Evolutionary conservation across 53 echinoderm and acorn worm species (phyloP).

Genomic region (Holothuria scabra): DNA sequence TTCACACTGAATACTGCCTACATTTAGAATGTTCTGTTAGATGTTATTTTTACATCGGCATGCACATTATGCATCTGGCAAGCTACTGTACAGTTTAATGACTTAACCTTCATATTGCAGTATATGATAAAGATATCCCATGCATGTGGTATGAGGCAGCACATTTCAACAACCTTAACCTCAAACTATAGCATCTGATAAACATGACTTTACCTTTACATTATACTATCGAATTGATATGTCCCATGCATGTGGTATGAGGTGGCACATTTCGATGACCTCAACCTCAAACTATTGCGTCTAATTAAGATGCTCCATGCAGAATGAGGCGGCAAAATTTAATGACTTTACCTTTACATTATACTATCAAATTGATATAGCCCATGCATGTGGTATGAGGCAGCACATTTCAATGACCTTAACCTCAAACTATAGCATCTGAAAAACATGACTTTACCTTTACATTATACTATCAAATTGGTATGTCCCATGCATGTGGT

Average conservation of each 20-base stretch:
- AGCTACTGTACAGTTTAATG: conserved; percentile 3
- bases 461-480: too few species aligned
- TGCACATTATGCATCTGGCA: conserved; percentile 78
- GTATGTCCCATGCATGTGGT: too few species aligned
- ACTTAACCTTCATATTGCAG: conserved; percentile 87
- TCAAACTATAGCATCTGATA: conserved; percentile 91
- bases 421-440: conserved; percentile 96
- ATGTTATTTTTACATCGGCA: conserved; percentile 83
- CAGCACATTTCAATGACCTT: neutral
- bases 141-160: conserved; percentile 60
- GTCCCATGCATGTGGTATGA: too few species aligned
- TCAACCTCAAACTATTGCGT: too few species aligned
- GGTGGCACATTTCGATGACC: too few species aligned
- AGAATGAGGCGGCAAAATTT: too few species aligned
- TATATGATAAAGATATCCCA: conserved; percentile 90
- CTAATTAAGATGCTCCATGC: too few species aligned
- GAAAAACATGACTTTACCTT: too few species aligned
- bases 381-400: conserved; percentile 78
- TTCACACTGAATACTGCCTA: too few species aligned
- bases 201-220: too few species aligned
- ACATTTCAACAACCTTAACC: conserved; percentile 49
- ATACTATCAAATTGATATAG: conserved; percentile 80
- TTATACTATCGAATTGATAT: too few species aligned
- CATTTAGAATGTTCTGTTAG: conserved; percentile 65
- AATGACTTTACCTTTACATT: conserved; percentile 78